Evolutionary conservation across 1,140 invertebrate genomes (phyloP).

Genomic region (Pantala flavescens): DNA sequence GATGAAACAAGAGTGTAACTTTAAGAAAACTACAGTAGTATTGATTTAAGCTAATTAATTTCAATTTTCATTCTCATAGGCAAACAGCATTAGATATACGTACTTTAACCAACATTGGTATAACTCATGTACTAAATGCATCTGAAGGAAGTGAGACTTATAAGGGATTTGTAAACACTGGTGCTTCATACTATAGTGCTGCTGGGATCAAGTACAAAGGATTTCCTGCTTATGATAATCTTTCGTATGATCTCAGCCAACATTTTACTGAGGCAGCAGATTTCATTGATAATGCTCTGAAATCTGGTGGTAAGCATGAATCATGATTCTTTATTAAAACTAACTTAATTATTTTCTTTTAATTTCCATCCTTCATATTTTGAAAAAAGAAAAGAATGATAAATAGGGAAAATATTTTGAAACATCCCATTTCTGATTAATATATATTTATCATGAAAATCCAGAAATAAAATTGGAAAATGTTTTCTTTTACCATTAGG

Average conservation of each 20-base stretch:
- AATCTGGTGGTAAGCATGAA: slow-evolving; percentile 30
- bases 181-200: slow-evolving; percentile 58
- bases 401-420: too few species aligned
- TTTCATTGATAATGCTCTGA: slow-evolving; percentile 69
- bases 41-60: neutral
- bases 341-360: too few species aligned
- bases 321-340: slow-evolving; percentile 16
- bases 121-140: slow-evolving; percentile 79
- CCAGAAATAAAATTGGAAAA: too few species aligned
- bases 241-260: slow-evolving; percentile 60
- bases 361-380: too few species aligned
- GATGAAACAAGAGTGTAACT: slow-evolving; percentile 25
- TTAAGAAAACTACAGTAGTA: neutral
- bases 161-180: slow-evolving; percentile 64
- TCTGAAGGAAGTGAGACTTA: slow-evolving; percentile 47
- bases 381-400: too few species aligned
- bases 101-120: slow-evolving; percentile 60
- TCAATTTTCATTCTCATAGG: slow-evolving; percentile 36
- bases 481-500: slow-evolving; percentile 38
- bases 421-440: too few species aligned
- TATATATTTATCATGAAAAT: too few species aligned
- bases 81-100: slow-evolving; percentile 63
- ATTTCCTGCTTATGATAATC: slow-evolving; percentile 63
- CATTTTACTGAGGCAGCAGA: slow-evolving; percentile 66
- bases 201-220: slow-evolving; percentile 65